Evolutionary conservation across 2,113 vertebrate species (phyloP).

Genomic region (Rhea americana): DNA sequence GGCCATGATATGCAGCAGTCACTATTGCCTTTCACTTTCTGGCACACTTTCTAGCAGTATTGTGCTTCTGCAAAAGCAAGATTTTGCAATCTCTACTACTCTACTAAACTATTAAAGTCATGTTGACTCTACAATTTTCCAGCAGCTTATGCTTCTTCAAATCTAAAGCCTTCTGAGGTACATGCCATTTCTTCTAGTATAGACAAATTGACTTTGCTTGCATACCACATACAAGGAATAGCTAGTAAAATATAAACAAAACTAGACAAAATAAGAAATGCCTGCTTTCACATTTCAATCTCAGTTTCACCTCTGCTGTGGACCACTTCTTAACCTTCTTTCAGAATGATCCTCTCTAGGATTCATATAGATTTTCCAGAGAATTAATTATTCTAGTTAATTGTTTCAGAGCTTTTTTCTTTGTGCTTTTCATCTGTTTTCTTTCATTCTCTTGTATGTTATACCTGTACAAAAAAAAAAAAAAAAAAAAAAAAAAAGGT

Average conservation of each 20-base stretch:
- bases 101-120: not conserved
- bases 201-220: not conserved
- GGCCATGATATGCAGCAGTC: not conserved
- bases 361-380: not conserved
- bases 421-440: not conserved
- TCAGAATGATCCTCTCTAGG: not conserved
- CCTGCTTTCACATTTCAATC: not conserved
- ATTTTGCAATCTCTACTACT: not conserved
- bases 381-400: not conserved
- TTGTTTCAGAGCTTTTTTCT: not conserved
- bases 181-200: not conserved
- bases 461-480: not conserved
- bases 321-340: not conserved
- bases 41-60: not conserved
- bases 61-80: rapidly evolving
- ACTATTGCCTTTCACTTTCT: not conserved
- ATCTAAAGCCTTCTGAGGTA: not conserved
- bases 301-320: not conserved
- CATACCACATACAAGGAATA: not conserved
- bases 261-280: not conserved
- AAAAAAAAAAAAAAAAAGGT: not conserved
- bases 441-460: not conserved
- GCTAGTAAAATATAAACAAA: not conserved
- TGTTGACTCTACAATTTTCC: not conserved
- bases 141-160: not conserved